phyloP scores from a whole-genome alignment of 2,113 vertebrate species.

The Cottus gobio region DNA sequence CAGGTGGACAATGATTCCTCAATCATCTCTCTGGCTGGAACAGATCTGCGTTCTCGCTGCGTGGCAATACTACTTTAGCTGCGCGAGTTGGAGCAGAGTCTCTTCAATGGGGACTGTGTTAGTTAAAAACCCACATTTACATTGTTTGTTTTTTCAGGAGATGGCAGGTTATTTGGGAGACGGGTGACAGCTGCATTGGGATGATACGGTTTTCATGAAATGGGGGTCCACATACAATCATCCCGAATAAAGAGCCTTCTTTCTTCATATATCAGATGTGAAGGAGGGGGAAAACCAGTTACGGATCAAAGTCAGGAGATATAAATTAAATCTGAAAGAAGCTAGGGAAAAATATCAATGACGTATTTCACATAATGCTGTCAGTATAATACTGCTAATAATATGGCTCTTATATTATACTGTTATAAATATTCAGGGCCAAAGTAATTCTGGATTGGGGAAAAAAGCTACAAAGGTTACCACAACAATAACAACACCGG shows the following conservation, averaged over 20 bases:
- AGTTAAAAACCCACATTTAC: constrained; percentile 48
- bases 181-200: constrained; percentile 62
- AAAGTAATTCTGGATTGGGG: not conserved
- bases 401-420: not conserved
- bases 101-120: constrained; percentile 40
- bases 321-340: constrained; percentile 32
- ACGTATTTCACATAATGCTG: not conserved
- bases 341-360: constrained; percentile 13
- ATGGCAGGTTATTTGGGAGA: constrained; percentile 70
- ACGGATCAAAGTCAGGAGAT: constrained; percentile 39
- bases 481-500: not conserved
- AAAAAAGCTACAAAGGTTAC: not conserved
- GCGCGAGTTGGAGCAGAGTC: constrained; percentile 41
- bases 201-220: constrained; percentile 63
- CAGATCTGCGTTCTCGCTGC: constrained; percentile 58
- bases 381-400: not conserved
- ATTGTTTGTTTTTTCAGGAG: constrained; percentile 57
- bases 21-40: constrained; percentile 74
- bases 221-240: constrained; percentile 41
- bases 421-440: not conserved
- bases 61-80: constrained; percentile 66
- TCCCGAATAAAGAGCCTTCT: constrained; percentile 37
- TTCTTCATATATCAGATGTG: constrained; percentile 54
- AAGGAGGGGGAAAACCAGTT: constrained; percentile 15
- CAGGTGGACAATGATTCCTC: constrained; percentile 79